Evolutionary conservation across 2,888 invertebrate genomes (phyloP).

Genomic region (Girardia tigrina): DNA sequence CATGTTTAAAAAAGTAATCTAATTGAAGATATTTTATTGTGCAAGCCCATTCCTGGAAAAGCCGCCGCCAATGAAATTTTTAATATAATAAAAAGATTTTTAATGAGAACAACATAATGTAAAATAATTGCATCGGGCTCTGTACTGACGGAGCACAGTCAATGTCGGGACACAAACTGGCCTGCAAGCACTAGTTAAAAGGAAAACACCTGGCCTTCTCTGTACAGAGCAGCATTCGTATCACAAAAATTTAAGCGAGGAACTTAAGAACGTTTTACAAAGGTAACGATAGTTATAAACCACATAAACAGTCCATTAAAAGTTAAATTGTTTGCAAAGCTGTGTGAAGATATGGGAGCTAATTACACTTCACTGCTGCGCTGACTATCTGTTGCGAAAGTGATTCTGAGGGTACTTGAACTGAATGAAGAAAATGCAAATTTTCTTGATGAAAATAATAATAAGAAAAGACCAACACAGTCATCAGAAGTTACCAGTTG

Average conservation of each 20-base stretch:
- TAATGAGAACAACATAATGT: not conserved
- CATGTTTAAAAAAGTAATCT: not conserved
- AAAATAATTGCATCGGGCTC: slow-evolving; percentile 5
- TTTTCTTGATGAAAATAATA: not conserved
- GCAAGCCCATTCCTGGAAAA: not conserved
- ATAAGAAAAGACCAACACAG: too few relatives aligned
- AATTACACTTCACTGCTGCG: not conserved
- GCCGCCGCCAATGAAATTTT: not conserved
- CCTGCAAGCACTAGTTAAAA: too few relatives aligned
- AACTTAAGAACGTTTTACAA: not conserved
- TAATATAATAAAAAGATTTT: not conserved
- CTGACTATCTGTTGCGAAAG: not conserved
- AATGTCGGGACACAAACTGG: not conserved
- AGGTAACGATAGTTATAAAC: slow-evolving; percentile 14
- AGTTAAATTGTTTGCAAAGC: slow-evolving; percentile 7
- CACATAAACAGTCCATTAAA: slow-evolving; percentile 17
- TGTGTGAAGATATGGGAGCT: slow-evolving; percentile 11
- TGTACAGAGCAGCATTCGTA: slow-evolving; percentile 4
- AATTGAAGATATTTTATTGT: slow-evolving; percentile 15
- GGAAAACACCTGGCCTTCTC: too few relatives aligned
- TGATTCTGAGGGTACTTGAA: not conserved
- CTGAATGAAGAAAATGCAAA: not conserved
- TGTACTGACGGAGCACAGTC: not conserved
- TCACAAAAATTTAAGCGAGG: slow-evolving; percentile 1
- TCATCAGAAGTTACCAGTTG: too few relatives aligned